Evolutionary conservation across 1,140 invertebrate genomes (phyloP).

Genomic region (Acromyrmex heyeri): DNA sequence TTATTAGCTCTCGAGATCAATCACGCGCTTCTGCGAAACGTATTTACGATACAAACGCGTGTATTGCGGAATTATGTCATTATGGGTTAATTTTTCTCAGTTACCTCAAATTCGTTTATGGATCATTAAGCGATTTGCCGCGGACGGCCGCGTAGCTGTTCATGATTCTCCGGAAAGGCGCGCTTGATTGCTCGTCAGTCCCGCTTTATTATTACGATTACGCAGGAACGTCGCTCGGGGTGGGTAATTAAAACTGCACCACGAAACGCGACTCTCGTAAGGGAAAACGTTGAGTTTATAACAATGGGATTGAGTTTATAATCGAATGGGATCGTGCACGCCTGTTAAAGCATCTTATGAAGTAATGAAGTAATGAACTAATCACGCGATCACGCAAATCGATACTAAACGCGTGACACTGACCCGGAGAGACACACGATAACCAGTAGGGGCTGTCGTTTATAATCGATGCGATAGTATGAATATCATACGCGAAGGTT

Average conservation of each 20-base stretch:
- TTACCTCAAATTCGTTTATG: constrained; percentile 58
- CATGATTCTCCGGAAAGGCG: constrained; percentile 44
- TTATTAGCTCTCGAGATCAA: background rate
- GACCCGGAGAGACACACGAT: constrained; percentile 21
- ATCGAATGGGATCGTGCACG: constrained; percentile 24
- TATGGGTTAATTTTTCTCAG: constrained; percentile 31
- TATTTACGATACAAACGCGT: background rate
- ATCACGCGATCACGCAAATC: constrained; percentile 45
- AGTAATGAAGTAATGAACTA: background rate
- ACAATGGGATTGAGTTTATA: constrained; percentile 3
- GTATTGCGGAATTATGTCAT: constrained; percentile 20
- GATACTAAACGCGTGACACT: constrained; percentile 44
- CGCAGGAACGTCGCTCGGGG: constrained; percentile 18
- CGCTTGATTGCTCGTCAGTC: constrained; percentile 43
- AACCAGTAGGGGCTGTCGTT: constrained; percentile 10
- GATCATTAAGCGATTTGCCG: constrained; percentile 38
- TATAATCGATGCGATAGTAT: constrained; percentile 14
- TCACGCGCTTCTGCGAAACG: background rate
- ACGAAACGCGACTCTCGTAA: background rate
- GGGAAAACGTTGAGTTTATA: background rate
- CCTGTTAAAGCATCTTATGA: background rate
- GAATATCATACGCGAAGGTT: background rate
- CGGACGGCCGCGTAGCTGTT: constrained; percentile 16
- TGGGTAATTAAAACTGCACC: constrained; percentile 50
- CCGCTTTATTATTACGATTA: constrained; percentile 58